Conservation (phyloP, 2,888 invertebrate species). For the Heliconius cydno region DNA sequence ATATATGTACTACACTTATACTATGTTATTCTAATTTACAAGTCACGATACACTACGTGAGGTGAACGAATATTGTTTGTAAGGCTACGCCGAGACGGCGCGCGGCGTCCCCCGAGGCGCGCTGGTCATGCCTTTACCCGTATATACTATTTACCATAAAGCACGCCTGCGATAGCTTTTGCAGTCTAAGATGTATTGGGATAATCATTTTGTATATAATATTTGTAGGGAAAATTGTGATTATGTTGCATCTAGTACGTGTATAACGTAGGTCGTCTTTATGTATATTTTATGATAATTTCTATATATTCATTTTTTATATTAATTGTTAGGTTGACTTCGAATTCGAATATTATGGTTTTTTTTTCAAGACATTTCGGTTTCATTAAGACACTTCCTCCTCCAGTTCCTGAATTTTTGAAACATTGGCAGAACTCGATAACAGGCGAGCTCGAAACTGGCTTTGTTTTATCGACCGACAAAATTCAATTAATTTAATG, state of each 20-base stretch:
- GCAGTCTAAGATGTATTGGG: constrained; percentile 15
- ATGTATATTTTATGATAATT: too few species aligned
- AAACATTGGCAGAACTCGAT: too few species aligned
- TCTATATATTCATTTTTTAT: too few species aligned
- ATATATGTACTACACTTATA: not conserved
- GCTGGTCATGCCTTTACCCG: constrained; percentile 18
- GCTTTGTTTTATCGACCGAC: too few species aligned
- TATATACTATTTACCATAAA: constrained; percentile 31
- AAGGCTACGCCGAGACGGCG: constrained; percentile 27
- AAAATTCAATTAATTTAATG: too few species aligned
- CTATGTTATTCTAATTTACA: constrained; percentile 28
- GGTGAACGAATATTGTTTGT: constrained; percentile 33
- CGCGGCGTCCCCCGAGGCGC: constrained; percentile 26
- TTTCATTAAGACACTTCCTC: not conserved
- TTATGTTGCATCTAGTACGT: not conserved
- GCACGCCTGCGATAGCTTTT: constrained; percentile 30
- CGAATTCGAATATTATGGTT: too few species aligned
- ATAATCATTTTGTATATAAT: constrained; percentile 11
- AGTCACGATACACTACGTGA: constrained; percentile 32
- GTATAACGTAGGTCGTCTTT: too few species aligned
- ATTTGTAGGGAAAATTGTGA: not conserved
- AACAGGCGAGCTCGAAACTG: too few species aligned
- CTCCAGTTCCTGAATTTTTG: not conserved
- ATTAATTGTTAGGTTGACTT: too few species aligned
- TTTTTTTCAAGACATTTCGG: not conserved